Evolutionary conservation across 2,888 invertebrate genomes (phyloP).

Genomic region (Galerucella nymphaeae): DNA sequence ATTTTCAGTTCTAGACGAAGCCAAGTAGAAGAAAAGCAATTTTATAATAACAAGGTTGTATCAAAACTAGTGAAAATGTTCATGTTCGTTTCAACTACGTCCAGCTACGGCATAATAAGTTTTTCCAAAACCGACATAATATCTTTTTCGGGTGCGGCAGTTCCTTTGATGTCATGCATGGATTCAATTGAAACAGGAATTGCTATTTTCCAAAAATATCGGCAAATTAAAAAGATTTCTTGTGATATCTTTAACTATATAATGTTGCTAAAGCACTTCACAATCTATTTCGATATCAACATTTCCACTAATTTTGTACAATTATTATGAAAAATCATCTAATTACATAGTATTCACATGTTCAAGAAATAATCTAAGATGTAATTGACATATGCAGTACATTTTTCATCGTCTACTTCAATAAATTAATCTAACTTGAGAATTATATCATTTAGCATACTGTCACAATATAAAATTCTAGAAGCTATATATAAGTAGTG

Average conservation of each 20-base stretch:
- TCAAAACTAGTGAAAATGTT: not conserved
- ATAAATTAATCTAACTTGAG: slow-evolving; percentile 23
- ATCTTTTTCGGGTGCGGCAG: no score
- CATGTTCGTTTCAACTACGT: no score
- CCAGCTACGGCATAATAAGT: no score
- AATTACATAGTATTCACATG: slow-evolving; percentile 29
- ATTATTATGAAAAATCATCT: slow-evolving; percentile 23
- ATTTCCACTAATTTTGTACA: slow-evolving; percentile 4
- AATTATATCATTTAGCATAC: slow-evolving; percentile 16
- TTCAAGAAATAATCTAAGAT: slow-evolving; percentile 28
- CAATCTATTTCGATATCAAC: not conserved
- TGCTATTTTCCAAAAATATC: no score
- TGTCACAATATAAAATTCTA: not conserved
- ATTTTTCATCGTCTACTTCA: slow-evolving; percentile 31
- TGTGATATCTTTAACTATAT: no score
- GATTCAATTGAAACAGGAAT: no score
- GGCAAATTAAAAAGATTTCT: no score
- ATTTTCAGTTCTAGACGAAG: not conserved
- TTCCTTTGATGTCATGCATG: no score
- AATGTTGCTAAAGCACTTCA: not conserved
- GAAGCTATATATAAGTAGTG: not conserved
- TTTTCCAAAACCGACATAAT: no score
- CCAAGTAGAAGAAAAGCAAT: not conserved
- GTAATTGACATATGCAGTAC: slow-evolving; percentile 52
- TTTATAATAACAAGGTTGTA: not conserved